Conservation (phyloP, 2,888 invertebrate genomes). For the Drosophila cyrtoloma region DNA sequence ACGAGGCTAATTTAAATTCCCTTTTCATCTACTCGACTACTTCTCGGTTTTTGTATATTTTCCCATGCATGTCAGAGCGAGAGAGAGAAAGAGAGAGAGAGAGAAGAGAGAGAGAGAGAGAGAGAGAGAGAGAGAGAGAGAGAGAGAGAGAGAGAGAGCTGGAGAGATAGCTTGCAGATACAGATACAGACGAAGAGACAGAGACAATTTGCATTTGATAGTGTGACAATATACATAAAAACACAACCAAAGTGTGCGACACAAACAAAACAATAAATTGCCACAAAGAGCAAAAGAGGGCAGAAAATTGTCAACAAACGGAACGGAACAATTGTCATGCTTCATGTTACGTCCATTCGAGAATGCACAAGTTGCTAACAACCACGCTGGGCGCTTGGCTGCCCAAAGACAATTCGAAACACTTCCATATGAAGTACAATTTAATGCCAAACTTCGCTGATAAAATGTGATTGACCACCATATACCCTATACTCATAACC, state of each 20-base stretch:
- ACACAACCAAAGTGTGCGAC: slow-evolving; percentile 35
- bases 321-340: slow-evolving; percentile 59
- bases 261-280: slow-evolving; percentile 62
- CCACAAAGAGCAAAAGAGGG: slow-evolving; percentile 32
- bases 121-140: slow-evolving; percentile 18
- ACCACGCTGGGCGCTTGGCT: slow-evolving; percentile 17
- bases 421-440: slow-evolving; percentile 18
- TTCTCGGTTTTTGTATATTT: slow-evolving; percentile 24
- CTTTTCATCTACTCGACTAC: slow-evolving; percentile 2
- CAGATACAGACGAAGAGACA: slow-evolving; percentile 12
- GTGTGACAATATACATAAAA: slow-evolving; percentile 53
- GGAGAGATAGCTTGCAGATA: slow-evolving; percentile 9
- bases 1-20: neutral
- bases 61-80: slow-evolving; percentile 14
- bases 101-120: slow-evolving; percentile 1
- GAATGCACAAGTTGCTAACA: slow-evolving; percentile 57
- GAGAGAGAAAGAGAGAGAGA: too few species aligned
- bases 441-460: neutral
- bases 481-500: slow-evolving; percentile 2
- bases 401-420: slow-evolving; percentile 42
- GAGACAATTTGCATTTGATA: slow-evolving; percentile 39
- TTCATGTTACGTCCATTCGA: slow-evolving; percentile 57
- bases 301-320: slow-evolving; percentile 48
- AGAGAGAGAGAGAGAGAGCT: slow-evolving; percentile 5
- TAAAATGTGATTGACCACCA: neutral